Evolutionary conservation across 2,797 vertebrate species (phyloP), one percentile per base, ranked within the genome.

Genomic region (Darevskia mixta): DNA sequence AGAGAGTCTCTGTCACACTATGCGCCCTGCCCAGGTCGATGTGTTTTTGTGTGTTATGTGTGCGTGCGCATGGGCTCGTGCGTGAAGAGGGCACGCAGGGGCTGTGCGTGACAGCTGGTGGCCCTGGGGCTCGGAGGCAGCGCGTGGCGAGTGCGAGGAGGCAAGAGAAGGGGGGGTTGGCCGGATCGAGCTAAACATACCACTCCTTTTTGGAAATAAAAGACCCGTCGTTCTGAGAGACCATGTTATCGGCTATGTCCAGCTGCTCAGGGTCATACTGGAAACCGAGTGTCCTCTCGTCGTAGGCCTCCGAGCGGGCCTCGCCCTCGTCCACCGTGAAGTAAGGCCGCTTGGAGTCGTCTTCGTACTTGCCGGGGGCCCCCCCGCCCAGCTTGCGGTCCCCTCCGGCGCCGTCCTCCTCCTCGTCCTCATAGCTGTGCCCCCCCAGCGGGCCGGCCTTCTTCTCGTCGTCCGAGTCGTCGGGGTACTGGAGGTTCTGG

Each of bases 191-290:
- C 97, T 99, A 99, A 97, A 99, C 99, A 38, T 99, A 99, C 99
- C 99, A 99, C 98, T 99, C 99, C 97, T 99, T 99, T 98, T 99
- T 99, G 96, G 99, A 99, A 98, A 99, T 99, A 96, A 99, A 99
- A 90, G 99, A 99, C 94, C 99, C 99, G 86, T 99, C 99, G 91
- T 98, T 99, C 97, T 99, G 99, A 94, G 99, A 99, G 92, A 99
- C 98, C 98, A 99, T 98, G 96, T 98, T 99, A 73, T 99, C 98
- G 1, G 98, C 97, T 91, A 99, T 97, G 97, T 99, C 99, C 85
- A 97, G 97, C 32, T 98, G 96, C 95, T 99, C 98, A 0, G 98
- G 98, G 96, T 99, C 98, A 7, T 99, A 99, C 95, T 98, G 98
- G 97, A 98, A 99, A 89, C 97, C 97, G 91, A 99, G 98, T 97